Base-by-base conservation (phyloP, 2,797 vertebrate genomes). In the Parotocinclus haroldoi region DNA sequence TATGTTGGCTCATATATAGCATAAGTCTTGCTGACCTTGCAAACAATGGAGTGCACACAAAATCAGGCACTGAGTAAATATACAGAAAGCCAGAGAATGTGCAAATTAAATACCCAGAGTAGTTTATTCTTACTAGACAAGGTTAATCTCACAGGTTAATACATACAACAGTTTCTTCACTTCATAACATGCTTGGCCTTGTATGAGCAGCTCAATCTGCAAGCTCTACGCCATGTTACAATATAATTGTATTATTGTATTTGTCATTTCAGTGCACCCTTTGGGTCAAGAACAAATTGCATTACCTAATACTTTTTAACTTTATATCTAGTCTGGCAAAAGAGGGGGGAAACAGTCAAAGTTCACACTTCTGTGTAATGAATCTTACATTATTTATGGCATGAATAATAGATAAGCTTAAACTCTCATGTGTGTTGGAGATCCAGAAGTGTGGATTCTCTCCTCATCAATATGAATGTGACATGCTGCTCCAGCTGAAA, bases 341-440 rank as follows among this genome's bases (percentile, higher is more conserved):
- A 65, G 45, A 39, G 36, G 27, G 58, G n/a, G 71, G 71, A 80
- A 82, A 83, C 79, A 85, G 82, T 72, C 84, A 85, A 88, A 86
- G 85, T 89, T 89, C 86, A 89, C 87, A 84, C 85, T 88, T 85
- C 83, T 72, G 70, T 87, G 86, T 91, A 89, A 91, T 89, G 86
- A 89, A 88, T 85, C 85, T 79, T 89, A 80, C 85, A 91, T 91
- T 91, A 91, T 91, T 91, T 87, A 91, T 89, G 69, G 71, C 70
- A 86, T 89, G 85, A 88, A 91, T 89, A 86, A 89, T 88, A 86
- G 84, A 90, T 90, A 84, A 82, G 84, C 78, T 77, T 68, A 53
- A 77, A 81, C 80, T 55, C 66, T 80, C 83, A 87, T 84, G 79
- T 81, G 84, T 76, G 51, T 79, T 55, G 61, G 63, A 40, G 53